Evolutionary conservation across 2,797 vertebrate genomes (phyloP).

Genomic region (Chloroceryle amazona): DNA sequence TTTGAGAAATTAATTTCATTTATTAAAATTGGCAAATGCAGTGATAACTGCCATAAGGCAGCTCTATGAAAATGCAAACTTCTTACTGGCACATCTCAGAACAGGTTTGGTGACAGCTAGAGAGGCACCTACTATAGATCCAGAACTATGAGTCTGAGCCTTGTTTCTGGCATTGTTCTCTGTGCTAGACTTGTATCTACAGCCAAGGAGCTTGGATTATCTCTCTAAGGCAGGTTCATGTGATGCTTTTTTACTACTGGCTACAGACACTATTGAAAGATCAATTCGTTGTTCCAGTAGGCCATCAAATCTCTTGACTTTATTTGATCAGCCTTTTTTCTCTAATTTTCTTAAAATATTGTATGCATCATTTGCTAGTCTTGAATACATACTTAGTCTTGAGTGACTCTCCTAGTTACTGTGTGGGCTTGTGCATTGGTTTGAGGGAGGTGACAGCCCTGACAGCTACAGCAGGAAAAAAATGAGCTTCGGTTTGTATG

Average conservation of each 20-base stretch:
- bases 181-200: fast-evolving
- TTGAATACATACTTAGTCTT: not conserved
- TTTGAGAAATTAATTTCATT: not conserved
- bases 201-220: not conserved
- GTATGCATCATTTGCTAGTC: not conserved
- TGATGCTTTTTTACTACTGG: not conserved
- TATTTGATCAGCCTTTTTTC: not conserved
- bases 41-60: not conserved
- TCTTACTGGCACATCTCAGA: not conserved
- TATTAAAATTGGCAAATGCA: not conserved
- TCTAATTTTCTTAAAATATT: not conserved
- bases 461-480: not conserved
- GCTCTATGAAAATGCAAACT: not conserved
- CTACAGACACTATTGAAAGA: not conserved
- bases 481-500: fast-evolving
- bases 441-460: not conserved
- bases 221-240: fast-evolving
- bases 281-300: not conserved
- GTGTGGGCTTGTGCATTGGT: not conserved
- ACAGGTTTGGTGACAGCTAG: not conserved
- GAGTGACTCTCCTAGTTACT: not conserved
- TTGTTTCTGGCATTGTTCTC: not conserved
- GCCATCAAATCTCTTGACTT: not conserved
- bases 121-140: not conserved
- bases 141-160: not conserved